Conservation (phyloP, 2,113 vertebrate genomes). For the Ranitomeya imitator region DNA sequence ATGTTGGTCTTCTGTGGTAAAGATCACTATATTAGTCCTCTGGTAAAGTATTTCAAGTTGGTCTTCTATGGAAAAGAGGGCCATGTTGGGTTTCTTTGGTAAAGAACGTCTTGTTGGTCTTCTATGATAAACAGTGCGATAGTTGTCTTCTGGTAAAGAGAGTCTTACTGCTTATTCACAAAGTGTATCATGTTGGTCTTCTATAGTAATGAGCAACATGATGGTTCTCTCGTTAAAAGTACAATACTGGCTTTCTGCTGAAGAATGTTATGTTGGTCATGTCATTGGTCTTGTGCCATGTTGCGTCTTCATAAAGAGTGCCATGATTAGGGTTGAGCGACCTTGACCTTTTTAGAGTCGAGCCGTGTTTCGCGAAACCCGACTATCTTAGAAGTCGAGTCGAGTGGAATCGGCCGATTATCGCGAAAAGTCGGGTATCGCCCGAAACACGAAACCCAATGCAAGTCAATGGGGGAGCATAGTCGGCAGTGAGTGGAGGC, state of each 20-base stretch:
- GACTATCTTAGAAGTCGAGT: too few relatives aligned
- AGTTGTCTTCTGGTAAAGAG: not conserved
- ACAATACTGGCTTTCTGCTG: not conserved
- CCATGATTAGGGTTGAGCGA: too few relatives aligned
- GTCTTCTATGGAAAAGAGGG: not conserved
- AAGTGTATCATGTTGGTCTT: not conserved
- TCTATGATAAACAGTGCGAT: not conserved
- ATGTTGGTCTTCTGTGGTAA: not conserved
- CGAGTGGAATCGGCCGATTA: too few relatives aligned
- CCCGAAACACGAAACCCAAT: too few relatives aligned
- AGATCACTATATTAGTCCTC: not conserved
- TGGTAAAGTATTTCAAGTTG: not conserved
- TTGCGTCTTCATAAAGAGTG: too few relatives aligned
- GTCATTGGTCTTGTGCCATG: too few relatives aligned
- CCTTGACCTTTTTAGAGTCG: too few relatives aligned
- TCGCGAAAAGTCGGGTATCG: too few relatives aligned
- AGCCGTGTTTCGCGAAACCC: too few relatives aligned
- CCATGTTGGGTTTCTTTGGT: not conserved
- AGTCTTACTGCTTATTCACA: too few relatives aligned
- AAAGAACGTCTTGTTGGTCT: not conserved
- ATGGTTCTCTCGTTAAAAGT: not conserved
- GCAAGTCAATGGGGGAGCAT: too few relatives aligned
- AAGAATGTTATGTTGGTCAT: not conserved
- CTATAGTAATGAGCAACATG: not conserved
- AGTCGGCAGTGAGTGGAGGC: too few relatives aligned